Evolutionary conservation across 2,797 vertebrate genomes (phyloP), one percentile per base, ranked within the genome.

Genomic region (Eremophila alpestris): DNA sequence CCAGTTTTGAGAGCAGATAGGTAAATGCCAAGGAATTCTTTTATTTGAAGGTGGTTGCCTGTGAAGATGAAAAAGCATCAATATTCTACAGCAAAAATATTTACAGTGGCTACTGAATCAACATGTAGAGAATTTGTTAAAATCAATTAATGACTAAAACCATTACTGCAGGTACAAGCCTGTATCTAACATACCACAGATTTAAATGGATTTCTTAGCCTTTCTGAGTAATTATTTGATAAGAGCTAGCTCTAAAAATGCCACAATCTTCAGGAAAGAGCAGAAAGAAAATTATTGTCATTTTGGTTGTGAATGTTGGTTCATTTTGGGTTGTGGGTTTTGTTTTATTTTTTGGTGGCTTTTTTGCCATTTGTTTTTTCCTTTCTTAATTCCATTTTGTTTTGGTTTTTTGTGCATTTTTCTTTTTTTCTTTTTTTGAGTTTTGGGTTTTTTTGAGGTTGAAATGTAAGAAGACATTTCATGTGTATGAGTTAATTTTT

Each of bases 311-410:
- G 16, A 62, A 27, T 32, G 10, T 16, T 65, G 3, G 5, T 10
- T 8, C 7, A 36, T 49, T 43, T 8, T 3, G 2, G 2, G 5
- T 3, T 46, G 32, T 13, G 10, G 6, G 9, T 5, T 43, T 36
- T 19, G 8, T 5, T 23, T 22, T 14, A 15, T 14, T 81, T 60
- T 10, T 83, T 38, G 10, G 60, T 19, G 8, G 7, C 14, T 15
- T 41, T 41, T 41, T 41, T 41, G 40, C 12, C 12, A 13, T 41
- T 52, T 17, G 5, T 2, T 4, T 56, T 40, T 21, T 32, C 36
- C 36, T 36, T 36, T 36, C 34, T 24, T 4, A 36, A 36, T 15
- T 24, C 13, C 12, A 16, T 18, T 23, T 43, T 30, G 16, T 9
- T 45, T 49, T 36, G 7, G 6, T 5, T 68, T 32, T 12, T 6